Evolutionary conservation across 2,797 vertebrate species (phyloP).

Genomic region (Pseudotriccus pelzelni): DNA sequence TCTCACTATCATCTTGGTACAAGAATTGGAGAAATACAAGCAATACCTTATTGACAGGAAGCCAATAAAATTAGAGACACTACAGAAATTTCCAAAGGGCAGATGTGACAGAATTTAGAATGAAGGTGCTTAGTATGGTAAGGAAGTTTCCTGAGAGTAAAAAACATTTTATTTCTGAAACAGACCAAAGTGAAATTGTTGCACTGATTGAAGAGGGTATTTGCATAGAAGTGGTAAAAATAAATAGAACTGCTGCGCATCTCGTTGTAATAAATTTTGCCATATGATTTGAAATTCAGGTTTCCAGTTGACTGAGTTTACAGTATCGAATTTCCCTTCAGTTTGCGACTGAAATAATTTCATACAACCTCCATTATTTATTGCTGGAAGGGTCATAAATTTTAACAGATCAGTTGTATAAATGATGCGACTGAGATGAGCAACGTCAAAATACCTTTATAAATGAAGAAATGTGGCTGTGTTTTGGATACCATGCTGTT

Average conservation of each 20-base stretch:
- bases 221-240: background rate
- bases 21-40: background rate
- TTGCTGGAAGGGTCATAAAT: background rate
- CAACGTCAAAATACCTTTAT: background rate
- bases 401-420: background rate
- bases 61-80: background rate
- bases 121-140: background rate
- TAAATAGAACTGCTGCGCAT: slow-evolving; percentile 6
- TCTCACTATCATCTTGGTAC: background rate
- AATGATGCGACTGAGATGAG: background rate
- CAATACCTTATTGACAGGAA: background rate
- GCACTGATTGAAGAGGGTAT: background rate
- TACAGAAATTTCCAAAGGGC: background rate
- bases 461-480: background rate
- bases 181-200: background rate
- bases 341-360: slow-evolving; percentile 33
- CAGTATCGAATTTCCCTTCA: slow-evolving; percentile 27
- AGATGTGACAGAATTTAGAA: background rate
- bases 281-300: slow-evolving; percentile 21
- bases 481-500: background rate
- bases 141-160: background rate
- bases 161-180: background rate
- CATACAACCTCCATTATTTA: slow-evolving; percentile 1
- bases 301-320: slow-evolving; percentile 36
- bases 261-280: slow-evolving; percentile 36